Conservation (phyloP, 2,113 vertebrate species). For the Catharus bicknelli region DNA sequence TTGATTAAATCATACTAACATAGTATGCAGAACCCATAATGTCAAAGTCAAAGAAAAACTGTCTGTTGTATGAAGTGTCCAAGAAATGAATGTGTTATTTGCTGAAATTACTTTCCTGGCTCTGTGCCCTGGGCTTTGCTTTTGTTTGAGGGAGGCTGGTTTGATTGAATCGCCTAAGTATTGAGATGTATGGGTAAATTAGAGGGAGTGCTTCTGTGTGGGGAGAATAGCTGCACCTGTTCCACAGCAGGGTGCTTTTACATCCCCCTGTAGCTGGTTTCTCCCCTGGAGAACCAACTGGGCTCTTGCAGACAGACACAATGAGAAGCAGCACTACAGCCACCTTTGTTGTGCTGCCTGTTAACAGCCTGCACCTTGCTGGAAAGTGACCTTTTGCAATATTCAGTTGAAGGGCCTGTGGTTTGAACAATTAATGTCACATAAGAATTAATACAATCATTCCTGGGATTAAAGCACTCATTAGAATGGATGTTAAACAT, state of each 20-base stretch:
- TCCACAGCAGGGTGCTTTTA: not conserved
- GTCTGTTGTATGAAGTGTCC: not conserved
- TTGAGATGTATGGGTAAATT: not conserved
- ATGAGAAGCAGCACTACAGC: not conserved
- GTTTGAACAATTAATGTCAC: not conserved
- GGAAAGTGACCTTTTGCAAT: not conserved
- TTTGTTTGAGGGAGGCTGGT: not conserved
- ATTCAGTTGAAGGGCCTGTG: not conserved
- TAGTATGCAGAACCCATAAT: not conserved
- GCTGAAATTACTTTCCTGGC: not conserved
- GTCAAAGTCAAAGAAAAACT: not conserved
- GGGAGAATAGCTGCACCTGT: not conserved
- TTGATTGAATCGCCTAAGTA: not conserved
- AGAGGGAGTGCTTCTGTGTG: not conserved
- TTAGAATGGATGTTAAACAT: constrained; percentile 23
- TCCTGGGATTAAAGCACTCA: not conserved
- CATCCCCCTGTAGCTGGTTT: not conserved
- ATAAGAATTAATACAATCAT: not conserved
- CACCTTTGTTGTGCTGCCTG: not conserved
- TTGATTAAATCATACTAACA: not conserved
- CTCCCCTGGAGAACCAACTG: not conserved
- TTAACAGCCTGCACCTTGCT: not conserved
- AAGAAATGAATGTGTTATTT: not conserved
- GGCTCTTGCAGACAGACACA: not conserved
- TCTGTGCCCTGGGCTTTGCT: not conserved